Base-by-base conservation (phyloP, 1,140 invertebrate genomes). In the Protaetia brevitarsis region DNA sequence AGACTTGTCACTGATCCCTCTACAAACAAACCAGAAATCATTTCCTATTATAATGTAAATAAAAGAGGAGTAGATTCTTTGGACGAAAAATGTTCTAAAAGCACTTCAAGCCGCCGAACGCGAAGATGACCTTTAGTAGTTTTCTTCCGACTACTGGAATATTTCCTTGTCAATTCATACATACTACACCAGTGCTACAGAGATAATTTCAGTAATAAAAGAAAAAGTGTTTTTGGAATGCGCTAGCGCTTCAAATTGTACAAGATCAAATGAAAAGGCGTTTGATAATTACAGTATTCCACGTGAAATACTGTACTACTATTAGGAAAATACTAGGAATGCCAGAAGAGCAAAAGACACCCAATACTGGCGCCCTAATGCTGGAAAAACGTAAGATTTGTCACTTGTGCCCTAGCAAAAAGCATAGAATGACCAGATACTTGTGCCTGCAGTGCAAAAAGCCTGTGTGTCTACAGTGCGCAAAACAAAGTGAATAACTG, bases 21-120 rank as follows among this genome's bases (percentile, higher is more conserved):
- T 27, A 72, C 72, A 23, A 63, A 66, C 11, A 74, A 76, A 56
- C 74, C 76, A 19, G 66, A 73, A 64, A 74, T 77, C 8, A 74
- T 78, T 36, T 28, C 68, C 3, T 68, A 69, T 59, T 75, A 79
- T 56, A 79, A n/a, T 66, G 21, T 36, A 27, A 78, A 73, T 1
- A 79, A 77, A 72, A 72, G 71, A 0, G 77, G 73, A 11, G 45
- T 51, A 51, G 45, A 51, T 23, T 51, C 16, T 19, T 6, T 23
- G 1, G 45, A 51, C 21, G 45, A 51, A 51, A 51, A 51, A 51
- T 11, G 45, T 51, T 51, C 45, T 6, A n/a, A n/a, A n/a, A n/a
- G n/a, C n/a, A n/a, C n/a, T n/a, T 51, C 2, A 23, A 51, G 45
- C 21, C 21, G 45, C 8, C 45, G 13, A 2, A 51, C 45, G 10